Percentiles rank a stretch among this genome's conserved stretches.
phyloP scores from a whole-genome alignment of 1,140 invertebrate genomes.

The Chironomus striatipennis region DNA sequence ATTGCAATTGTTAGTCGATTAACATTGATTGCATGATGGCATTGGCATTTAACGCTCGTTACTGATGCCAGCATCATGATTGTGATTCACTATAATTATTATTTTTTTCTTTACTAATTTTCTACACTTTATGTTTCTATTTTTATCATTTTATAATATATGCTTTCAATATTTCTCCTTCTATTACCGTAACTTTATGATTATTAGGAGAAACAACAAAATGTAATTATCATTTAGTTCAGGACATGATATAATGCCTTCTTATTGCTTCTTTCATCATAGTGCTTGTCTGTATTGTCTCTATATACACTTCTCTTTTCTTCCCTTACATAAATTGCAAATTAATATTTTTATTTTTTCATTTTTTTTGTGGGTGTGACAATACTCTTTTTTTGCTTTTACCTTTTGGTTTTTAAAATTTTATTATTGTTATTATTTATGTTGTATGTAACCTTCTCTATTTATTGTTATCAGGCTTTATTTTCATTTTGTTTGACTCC shows the following conservation, averaged over 20 bases:
- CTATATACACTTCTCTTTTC: not conserved
- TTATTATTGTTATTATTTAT: not conserved
- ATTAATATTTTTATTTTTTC: not conserved
- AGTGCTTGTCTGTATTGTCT: too few relatives aligned
- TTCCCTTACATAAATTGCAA: not conserved
- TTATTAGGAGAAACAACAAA: not conserved
- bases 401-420: not conserved
- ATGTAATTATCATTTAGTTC: not conserved
- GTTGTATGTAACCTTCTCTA: too few relatives aligned
- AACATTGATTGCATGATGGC: constrained; percentile 12
- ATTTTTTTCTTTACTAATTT: not conserved
- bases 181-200: not conserved
- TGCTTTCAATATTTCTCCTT: not conserved
- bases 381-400: not conserved
- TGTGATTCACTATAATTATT: not conserved
- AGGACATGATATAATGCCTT: not conserved
- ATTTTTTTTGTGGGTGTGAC: not conserved
- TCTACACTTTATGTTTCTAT: not conserved
- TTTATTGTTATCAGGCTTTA: too few relatives aligned
- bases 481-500: too few relatives aligned
- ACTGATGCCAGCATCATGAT: not conserved
- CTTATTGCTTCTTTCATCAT: not conserved
- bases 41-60: not conserved
- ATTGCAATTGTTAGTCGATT: not conserved
- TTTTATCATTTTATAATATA: not conserved